These are phyloP conservation scores for Muschampia plurimacula DNA, from an alignment of 2,888 invertebrate species.

Conservation along the genomic window DNA sequence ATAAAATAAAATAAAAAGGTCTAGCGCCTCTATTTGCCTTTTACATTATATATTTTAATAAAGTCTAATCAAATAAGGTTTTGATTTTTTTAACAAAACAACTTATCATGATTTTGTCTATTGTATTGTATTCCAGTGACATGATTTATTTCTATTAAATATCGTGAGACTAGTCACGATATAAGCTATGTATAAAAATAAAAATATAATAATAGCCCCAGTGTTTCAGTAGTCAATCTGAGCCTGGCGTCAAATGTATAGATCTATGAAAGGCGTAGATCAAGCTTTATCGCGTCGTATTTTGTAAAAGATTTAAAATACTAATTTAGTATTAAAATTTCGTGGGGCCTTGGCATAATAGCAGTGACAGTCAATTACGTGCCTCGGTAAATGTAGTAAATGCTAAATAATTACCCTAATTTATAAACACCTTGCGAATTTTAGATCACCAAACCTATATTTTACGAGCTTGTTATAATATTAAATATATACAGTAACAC, in stretches of 20 bases:
- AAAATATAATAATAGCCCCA: not conserved
- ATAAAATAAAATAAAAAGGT: no score
- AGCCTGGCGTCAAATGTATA: not conserved
- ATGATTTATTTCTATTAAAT: not conserved
- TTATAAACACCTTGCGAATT: constrained; percentile 46
- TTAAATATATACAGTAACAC: constrained; percentile 7
- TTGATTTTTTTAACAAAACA: no score
- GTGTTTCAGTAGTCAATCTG: not conserved
- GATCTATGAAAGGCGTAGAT: constrained; percentile 19
- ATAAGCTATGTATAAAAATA: constrained; percentile 1
- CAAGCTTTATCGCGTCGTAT: constrained; percentile 29
- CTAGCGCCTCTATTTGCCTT: no score
- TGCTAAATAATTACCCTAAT: constrained; percentile 47
- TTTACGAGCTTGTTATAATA: constrained; percentile 34
- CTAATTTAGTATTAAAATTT: constrained; percentile 47
- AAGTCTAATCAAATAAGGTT: no score
- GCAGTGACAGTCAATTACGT: constrained; percentile 34
- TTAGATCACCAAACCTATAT: constrained; percentile 41
- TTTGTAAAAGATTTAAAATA: constrained; percentile 32
- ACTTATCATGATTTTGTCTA: not conserved
- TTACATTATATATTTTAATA: no score
- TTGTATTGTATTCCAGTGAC: not conserved
- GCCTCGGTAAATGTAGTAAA: constrained; percentile 33
- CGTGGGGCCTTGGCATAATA: constrained; percentile 41
- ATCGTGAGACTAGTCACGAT: constrained; percentile 6